These are phyloP conservation scores for Anabas testudineus DNA, from an alignment of 2,797 vertebrate genomes.

Conservation along the genomic window DNA sequence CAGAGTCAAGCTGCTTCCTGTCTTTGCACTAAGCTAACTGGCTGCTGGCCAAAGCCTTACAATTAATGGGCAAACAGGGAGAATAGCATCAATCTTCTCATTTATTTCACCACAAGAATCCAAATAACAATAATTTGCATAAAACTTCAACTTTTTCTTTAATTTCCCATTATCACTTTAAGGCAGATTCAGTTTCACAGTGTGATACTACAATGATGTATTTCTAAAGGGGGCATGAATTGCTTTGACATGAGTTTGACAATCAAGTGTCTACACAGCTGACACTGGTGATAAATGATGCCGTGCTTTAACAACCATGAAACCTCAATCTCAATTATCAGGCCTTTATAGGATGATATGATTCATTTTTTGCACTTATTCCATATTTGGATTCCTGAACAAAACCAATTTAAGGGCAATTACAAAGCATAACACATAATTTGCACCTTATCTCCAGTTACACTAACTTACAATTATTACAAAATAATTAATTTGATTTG, in stretches of 20 bases:
- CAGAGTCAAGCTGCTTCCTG: not conserved
- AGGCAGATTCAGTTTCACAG: too few relatives aligned
- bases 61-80: not conserved
- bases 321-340: slow-evolving; percentile 18
- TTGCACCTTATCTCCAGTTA: slow-evolving; percentile 42
- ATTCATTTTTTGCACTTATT: slow-evolving; percentile 9
- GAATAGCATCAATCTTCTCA: not conserved
- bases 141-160: not conserved
- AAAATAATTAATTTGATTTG: slow-evolving; percentile 42
- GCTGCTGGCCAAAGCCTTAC: not conserved
- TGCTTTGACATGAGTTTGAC: slow-evolving; percentile 18
- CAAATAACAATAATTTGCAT: not conserved
- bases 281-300: slow-evolving; percentile 6
- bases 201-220: not conserved
- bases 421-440: slow-evolving; percentile 34
- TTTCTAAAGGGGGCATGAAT: slow-evolving; percentile 8
- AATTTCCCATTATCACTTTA: too few relatives aligned
- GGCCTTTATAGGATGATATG: not conserved
- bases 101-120: not conserved
- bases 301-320: slow-evolving; percentile 13
- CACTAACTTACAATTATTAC: slow-evolving; percentile 30
- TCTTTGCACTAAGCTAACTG: not conserved
- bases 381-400: slow-evolving; percentile 22
- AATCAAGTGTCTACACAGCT: not conserved
- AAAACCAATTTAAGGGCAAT: slow-evolving; percentile 52